Conservation (phyloP, 2,113 vertebrate genomes). For the Spea multiplicata region DNA sequence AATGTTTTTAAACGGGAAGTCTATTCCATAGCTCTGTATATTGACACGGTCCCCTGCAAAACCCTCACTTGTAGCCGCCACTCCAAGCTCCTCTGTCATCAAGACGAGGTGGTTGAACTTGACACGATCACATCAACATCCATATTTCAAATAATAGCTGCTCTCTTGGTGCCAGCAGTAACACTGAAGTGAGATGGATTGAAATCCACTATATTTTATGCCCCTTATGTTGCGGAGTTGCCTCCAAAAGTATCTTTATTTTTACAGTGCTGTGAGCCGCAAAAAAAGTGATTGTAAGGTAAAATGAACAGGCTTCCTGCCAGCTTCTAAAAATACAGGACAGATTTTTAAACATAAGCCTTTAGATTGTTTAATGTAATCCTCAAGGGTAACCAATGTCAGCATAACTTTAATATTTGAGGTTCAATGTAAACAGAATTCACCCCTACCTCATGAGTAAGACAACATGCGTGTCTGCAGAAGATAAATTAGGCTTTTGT, state of each 20-base stretch:
- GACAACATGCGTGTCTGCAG: conserved; percentile 39
- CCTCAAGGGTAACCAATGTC: conserved; percentile 39
- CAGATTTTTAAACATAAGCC: conserved; percentile 52
- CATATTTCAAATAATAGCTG: conserved; percentile 1
- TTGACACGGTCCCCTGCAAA: conserved; percentile 15
- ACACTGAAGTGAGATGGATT: conserved; percentile 2
- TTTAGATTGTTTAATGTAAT: conserved; percentile 52
- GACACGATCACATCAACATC: conserved; percentile 22
- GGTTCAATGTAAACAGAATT: conserved; percentile 55
- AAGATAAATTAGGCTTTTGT: conserved; percentile 52
- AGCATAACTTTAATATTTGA: conserved; percentile 59
- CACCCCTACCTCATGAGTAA: conserved; percentile 48
- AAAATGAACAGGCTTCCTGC: conserved; percentile 37
- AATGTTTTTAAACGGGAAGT: not conserved
- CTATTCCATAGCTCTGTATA: conserved; percentile 8
- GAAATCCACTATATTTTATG: not conserved
- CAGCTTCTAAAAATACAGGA: conserved; percentile 55
- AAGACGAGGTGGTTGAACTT: conserved; percentile 10
- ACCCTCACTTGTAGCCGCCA: conserved; percentile 18
- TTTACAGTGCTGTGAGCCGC: not conserved
- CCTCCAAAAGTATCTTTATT: not conserved
- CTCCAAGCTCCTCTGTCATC: conserved; percentile 2
- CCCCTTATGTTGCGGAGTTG: not conserved
- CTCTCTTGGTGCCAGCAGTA: conserved; percentile 6
- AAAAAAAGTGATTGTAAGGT: conserved; percentile 9